These are phyloP conservation scores for Caenorhabditis japonica DNA, from an alignment of 2,888 invertebrate genomes.

Conservation along the genomic window DNA sequence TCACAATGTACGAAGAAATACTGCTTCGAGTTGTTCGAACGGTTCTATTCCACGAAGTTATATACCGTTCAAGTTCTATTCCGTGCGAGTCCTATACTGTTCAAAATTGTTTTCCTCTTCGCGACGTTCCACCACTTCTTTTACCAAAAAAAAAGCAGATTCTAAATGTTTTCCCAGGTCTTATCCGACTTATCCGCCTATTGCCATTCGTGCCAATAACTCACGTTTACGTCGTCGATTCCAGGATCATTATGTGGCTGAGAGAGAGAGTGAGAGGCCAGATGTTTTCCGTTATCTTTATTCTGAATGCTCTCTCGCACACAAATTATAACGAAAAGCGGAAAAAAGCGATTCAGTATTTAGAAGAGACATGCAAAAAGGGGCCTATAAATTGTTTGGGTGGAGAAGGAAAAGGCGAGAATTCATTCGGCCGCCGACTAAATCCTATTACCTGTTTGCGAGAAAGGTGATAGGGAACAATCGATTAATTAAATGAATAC, in stretches of 20 bases:
- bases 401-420: no score
- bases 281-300: constrained; percentile 15
- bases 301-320: constrained; percentile 12
- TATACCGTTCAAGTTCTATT: no score
- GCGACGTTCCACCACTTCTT: no score
- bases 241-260: constrained; percentile 31
- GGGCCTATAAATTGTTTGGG: constrained; percentile 18
- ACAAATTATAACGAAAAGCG: constrained; percentile 39
- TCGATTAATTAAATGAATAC: constrained; percentile 28
- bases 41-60: no score
- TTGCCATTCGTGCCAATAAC: constrained; percentile 48
- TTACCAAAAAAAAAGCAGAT: no score
- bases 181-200: no score
- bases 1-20: no score
- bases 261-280: constrained; percentile 23
- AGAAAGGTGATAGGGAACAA: constrained; percentile 3
- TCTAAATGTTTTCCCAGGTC: no score
- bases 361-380: constrained; percentile 13
- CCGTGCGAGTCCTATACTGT: no score
- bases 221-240: constrained; percentile 47
- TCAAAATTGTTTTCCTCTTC: no score
- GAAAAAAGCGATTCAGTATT: constrained; percentile 40
- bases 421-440: constrained; percentile 11
- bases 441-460: constrained; percentile 44
- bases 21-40: no score